A percentile compares a stretch with the other conserved stretches of the same genome.
Evolutionary conservation across 2,113 vertebrate species (phyloP).

Genomic region (Suricata suricatta): DNA sequence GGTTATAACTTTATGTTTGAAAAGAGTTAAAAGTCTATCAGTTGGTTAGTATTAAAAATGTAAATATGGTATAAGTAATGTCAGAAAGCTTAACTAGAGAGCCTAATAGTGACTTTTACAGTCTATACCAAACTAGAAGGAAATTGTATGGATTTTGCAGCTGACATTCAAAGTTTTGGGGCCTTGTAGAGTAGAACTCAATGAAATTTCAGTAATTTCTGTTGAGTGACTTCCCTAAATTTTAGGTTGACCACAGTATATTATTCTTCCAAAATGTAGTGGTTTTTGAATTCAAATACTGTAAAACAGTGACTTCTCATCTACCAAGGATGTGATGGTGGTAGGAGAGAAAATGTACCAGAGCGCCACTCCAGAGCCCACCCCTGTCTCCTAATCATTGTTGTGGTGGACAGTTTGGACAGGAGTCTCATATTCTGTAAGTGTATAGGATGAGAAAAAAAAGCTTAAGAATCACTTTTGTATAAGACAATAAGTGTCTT

Average conservation of each 20-base stretch:
- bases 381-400: neutral
- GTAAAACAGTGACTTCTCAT: neutral
- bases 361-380: no score
- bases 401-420: neutral
- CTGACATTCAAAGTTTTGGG: neutral
- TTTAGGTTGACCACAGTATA: neutral
- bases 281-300: neutral
- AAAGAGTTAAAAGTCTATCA: constrained; percentile 14
- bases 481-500: neutral
- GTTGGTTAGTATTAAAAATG: constrained; percentile 6
- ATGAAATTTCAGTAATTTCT: neutral
- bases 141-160: neutral
- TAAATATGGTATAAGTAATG: neutral
- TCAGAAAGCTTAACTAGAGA: neutral
- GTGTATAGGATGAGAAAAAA: neutral
- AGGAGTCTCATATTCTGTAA: neutral
- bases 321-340: neutral
- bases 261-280: neutral
- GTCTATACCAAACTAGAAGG: neutral
- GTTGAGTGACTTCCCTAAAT: neutral
- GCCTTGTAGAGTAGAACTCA: neutral
- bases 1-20: neutral
- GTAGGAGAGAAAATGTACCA: neutral
- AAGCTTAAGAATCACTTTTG: neutral
- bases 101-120: neutral